Base-by-base conservation (phyloP, 2,797 vertebrate genomes). In the Enteromius radiatus region DNA sequence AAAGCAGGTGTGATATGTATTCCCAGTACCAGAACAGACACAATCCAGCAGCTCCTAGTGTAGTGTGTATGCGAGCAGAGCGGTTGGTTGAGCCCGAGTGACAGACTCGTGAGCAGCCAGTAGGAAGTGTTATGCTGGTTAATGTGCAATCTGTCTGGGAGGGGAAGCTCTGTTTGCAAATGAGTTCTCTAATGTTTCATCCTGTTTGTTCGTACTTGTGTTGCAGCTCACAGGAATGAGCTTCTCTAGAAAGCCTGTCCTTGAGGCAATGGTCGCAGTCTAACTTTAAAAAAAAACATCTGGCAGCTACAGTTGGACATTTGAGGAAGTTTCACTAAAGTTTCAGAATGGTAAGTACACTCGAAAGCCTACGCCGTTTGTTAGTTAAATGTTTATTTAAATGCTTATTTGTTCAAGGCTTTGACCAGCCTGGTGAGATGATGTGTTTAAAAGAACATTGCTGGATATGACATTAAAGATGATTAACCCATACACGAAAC, bases 101-200 rank as follows among this genome's bases (percentile, higher is more conserved):
- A 79, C 68, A 21, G 70, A 76, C 56, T 89, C n/a, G 54, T n/a
- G 43, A 33, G 14, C 31, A 80, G 85, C 89, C 91, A 91, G 82
- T 88, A 84, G 67, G 74, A 85, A 84, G 84, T 73, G 85, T 82
- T 83, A 78, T 84, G 85, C 59, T 68, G 56, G 92, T 94, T 92
- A 95, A 95, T 94, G 88, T 92, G 86, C 94, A 91, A 93, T 88
- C 61, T 54, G 36, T 28, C 31, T 76, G 43, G 83, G 87, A 90
- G 88, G 90, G 88, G 88, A 89, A 89, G 84, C 87, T 87, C 87
- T 91, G 87, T 90, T 89, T 86, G 90, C 89, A 90, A 88, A 43
- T 89, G 89, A 89, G 90, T 52, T 89, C 84, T 89, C 85, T 71
- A 84, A 56, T 59, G 69, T 82, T 87, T 79, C 71, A 84, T 88